A percentile compares a stretch with the other conserved stretches of the same genome.
These are phyloP conservation scores for Bergia sp. DNA, from an alignment of 92 coral and sea anemone genomes.

Conservation along the genomic window DNA sequence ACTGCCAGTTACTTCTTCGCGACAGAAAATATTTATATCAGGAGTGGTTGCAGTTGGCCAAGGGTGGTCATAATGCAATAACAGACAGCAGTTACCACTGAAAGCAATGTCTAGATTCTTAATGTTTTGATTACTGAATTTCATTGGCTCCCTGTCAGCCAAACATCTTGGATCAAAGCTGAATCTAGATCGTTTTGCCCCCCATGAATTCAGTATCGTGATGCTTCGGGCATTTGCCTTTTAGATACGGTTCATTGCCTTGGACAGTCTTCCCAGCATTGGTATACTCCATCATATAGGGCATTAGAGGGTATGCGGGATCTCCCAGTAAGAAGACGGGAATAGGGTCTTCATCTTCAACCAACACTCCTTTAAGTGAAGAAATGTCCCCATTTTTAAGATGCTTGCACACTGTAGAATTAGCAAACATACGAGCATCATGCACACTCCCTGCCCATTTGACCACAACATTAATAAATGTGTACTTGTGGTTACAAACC, in stretches of 20 bases:
- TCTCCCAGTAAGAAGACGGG: constrained; percentile 26
- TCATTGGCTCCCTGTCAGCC: too few species aligned
- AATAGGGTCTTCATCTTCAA: constrained; percentile 4
- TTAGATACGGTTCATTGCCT: neutral
- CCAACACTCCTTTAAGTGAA: neutral
- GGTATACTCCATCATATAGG: constrained; percentile 71
- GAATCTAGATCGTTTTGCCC: too few species aligned
- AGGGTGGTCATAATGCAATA: too few species aligned
- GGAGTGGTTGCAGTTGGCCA: too few species aligned
- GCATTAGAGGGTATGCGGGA: constrained; percentile 75
- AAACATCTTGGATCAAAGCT: too few species aligned
- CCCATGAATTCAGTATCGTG: too few species aligned
- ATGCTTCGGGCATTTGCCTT: too few species aligned
- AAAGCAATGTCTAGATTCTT: too few species aligned
- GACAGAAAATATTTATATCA: too few species aligned
- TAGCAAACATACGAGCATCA: constrained; percentile 1
- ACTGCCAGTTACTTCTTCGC: too few species aligned
- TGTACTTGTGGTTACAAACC: constrained; percentile 38
- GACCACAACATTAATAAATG: constrained; percentile 52
- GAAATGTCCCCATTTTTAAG: constrained; percentile 7
- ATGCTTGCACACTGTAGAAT: neutral
- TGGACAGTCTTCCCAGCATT: constrained; percentile 48
- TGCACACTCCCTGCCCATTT: neutral
- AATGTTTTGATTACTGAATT: too few species aligned
- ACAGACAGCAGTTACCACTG: too few species aligned